Conservation (phyloP, 1,140 invertebrate species). For the Medauroidea extradentata region DNA sequence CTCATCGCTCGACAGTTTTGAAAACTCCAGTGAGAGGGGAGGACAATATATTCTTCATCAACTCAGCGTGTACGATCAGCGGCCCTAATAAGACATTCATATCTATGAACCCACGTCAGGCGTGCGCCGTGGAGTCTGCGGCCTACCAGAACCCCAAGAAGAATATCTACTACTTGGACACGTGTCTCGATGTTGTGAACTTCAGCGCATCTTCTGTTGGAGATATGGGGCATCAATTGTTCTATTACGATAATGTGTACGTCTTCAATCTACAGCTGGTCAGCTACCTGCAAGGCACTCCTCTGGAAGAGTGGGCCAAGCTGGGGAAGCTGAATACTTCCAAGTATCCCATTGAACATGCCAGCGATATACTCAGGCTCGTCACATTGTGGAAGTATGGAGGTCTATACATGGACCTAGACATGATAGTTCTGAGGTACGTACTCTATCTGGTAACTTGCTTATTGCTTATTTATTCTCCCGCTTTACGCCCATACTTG, state of each 20-base stretch:
- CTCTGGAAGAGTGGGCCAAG: conserved; percentile 55
- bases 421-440: conserved; percentile 59
- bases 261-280: background rate
- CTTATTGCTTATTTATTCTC: too few relatives aligned
- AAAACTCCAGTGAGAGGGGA: background rate
- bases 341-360: too few relatives aligned
- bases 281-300: conserved; percentile 53
- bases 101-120: conserved; percentile 50
- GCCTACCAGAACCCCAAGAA: conserved; percentile 55
- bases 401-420: conserved; percentile 75
- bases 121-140: conserved; percentile 63
- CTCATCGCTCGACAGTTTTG: too few relatives aligned
- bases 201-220: too few relatives aligned
- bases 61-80: background rate
- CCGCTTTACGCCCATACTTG: too few relatives aligned
- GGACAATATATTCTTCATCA: too few relatives aligned
- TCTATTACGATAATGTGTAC: background rate
- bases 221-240: background rate
- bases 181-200: background rate
- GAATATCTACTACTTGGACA: too few relatives aligned
- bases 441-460: too few relatives aligned
- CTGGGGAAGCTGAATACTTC: conserved; percentile 47
- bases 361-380: too few relatives aligned
- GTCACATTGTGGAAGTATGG: too few relatives aligned
- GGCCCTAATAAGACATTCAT: background rate